Percentiles rank a stretch among this genome's conserved stretches.
phyloP scores from a whole-genome alignment of 2,113 vertebrate species.

The Ondatra zibethicus region DNA sequence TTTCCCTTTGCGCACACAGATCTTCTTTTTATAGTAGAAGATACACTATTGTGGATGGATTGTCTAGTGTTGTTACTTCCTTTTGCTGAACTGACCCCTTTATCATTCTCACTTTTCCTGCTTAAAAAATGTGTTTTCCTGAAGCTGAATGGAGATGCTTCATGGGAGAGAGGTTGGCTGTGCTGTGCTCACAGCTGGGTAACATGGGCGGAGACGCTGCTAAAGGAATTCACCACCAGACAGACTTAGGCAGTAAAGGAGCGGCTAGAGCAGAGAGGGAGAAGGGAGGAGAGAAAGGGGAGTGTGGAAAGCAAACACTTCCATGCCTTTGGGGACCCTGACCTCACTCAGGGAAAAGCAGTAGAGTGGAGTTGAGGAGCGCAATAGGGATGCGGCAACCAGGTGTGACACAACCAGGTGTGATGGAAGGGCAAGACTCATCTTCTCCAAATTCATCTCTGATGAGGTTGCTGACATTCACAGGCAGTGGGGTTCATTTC shows the following conservation, averaged over 20 bases:
- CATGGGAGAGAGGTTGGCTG: too few relatives aligned
- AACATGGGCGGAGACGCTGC: neutral
- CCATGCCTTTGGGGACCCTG: neutral
- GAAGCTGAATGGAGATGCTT: neutral
- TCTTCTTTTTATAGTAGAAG: neutral
- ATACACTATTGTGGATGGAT: too few relatives aligned
- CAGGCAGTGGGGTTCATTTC: neutral
- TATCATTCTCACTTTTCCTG: neutral
- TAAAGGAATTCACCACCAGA: neutral
- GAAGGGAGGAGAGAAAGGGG: neutral
- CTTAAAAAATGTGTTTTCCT: neutral
- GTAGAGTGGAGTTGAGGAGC: neutral
- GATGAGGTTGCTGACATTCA: neutral
- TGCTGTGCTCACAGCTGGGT: neutral
- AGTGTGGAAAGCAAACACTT: too few relatives aligned
- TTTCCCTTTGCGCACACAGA: neutral
- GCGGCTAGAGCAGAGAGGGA: neutral
- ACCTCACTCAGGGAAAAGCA: neutral
- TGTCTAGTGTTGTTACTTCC: neutral
- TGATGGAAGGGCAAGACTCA: neutral
- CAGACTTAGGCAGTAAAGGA: neutral
- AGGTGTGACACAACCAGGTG: neutral
- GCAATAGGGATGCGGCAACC: accelerated
- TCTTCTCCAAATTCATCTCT: neutral
- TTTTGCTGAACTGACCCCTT: neutral